These are phyloP conservation scores for Smutsia gigantea DNA, from an alignment of 2,797 vertebrate species.

Conservation along the genomic window DNA sequence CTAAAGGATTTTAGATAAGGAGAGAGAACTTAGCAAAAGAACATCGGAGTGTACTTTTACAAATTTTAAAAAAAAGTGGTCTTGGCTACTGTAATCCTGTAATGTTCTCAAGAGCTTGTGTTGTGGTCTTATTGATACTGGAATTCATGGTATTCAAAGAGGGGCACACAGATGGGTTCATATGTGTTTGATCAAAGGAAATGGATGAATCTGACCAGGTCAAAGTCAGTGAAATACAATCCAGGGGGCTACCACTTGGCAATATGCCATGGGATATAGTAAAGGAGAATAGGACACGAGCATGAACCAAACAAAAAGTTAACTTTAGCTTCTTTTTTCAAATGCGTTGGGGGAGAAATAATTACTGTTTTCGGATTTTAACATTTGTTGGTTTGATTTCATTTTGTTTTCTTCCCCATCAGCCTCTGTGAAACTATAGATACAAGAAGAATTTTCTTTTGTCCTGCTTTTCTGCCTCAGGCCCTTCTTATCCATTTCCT, in stretches of 20 bases:
- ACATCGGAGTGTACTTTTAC: neutral
- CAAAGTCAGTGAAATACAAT: neutral
- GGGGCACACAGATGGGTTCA: neutral
- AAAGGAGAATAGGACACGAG: neutral
- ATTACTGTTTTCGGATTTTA: neutral
- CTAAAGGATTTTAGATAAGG: neutral
- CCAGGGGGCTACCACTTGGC: neutral
- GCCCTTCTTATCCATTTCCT: neutral
- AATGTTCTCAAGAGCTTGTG: neutral
- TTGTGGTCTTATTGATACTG: neutral
- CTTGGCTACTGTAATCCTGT: neutral
- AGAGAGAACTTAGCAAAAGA: neutral
- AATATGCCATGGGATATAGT: neutral
- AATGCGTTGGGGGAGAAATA: neutral
- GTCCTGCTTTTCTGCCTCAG: neutral
- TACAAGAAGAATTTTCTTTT: constrained; percentile 9
- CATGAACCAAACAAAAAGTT: neutral
- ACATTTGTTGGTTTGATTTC: neutral
- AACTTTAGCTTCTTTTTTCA: neutral
- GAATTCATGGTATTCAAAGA: neutral
- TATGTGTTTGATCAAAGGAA: neutral
- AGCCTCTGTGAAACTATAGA: neutral
- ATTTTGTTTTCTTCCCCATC: neutral
- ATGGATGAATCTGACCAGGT: neutral
- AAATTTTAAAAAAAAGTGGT: neutral